These are phyloP conservation scores for Taxidea taxus DNA, from an alignment of 2,113 vertebrate species.

Conservation along the genomic window DNA sequence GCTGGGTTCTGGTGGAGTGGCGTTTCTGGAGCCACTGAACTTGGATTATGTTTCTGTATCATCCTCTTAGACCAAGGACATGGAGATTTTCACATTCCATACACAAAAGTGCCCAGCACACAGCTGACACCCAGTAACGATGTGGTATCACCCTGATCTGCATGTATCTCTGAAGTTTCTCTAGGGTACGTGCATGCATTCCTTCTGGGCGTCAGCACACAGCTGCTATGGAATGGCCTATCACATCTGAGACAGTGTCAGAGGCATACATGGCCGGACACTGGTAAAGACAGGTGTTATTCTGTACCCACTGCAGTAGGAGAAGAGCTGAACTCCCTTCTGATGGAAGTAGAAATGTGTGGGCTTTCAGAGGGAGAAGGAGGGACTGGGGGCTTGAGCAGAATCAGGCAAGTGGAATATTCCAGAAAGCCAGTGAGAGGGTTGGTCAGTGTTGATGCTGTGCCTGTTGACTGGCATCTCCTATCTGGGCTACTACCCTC, in stretches of 20 bases:
- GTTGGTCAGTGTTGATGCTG: background rate
- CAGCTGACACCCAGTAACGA: background rate
- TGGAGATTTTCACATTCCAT: background rate
- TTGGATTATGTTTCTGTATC: background rate
- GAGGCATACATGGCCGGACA: fast-evolving
- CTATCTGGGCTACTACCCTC: too few relatives aligned
- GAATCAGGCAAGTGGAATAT: background rate
- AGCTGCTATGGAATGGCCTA: too few relatives aligned
- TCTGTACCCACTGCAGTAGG: background rate
- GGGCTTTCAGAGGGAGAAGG: background rate
- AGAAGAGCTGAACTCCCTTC: background rate
- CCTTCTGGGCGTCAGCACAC: background rate
- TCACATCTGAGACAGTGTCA: background rate
- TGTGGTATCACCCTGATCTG: fast-evolving
- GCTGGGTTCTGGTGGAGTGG: background rate
- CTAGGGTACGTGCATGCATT: background rate
- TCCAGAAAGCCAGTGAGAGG: background rate
- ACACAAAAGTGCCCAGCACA: background rate
- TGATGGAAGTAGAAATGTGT: background rate
- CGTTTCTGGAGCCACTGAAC: background rate
- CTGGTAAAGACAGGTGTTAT: background rate
- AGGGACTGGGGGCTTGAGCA: background rate
- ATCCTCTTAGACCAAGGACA: background rate
- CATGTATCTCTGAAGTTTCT: background rate
- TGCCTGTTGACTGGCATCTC: background rate